Conservation (phyloP, 2,113 vertebrate genomes). For the Semicossyphus pulcher region DNA sequence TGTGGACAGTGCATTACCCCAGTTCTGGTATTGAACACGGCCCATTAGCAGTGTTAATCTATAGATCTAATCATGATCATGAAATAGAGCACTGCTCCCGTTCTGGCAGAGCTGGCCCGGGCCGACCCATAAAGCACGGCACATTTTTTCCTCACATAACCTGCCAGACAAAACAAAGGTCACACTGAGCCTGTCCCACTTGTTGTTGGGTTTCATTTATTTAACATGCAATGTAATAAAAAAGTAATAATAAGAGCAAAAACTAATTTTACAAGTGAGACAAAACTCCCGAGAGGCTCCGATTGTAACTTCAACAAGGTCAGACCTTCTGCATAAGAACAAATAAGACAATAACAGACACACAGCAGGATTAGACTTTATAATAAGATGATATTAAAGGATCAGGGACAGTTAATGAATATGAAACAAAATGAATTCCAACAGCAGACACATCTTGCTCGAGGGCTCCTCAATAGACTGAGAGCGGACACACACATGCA, state of each 20-base stretch:
- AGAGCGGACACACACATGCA: constrained; percentile 9
- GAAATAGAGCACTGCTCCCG: constrained; percentile 54
- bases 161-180: constrained; percentile 24
- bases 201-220: constrained; percentile 25
- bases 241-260: background rate
- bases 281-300: background rate
- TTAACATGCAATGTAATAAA: constrained; percentile 11
- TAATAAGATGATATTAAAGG: constrained; percentile 21
- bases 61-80: constrained; percentile 61
- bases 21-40: constrained; percentile 64
- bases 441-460: constrained; percentile 22
- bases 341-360: background rate
- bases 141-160: constrained; percentile 47
- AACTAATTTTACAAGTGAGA: constrained; percentile 11
- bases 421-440: constrained; percentile 31
- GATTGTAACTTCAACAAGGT: constrained; percentile 23
- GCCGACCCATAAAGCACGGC: constrained; percentile 34
- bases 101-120: constrained; percentile 20
- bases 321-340: background rate
- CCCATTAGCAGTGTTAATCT: constrained; percentile 70
- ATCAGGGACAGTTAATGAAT: constrained; percentile 11
- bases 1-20: constrained; percentile 66
- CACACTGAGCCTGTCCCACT: constrained; percentile 26
- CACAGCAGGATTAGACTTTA: background rate
- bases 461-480: constrained; percentile 10